Evolutionary conservation across 2,888 invertebrate species (phyloP).

Genomic region (Lypha dubia): DNA sequence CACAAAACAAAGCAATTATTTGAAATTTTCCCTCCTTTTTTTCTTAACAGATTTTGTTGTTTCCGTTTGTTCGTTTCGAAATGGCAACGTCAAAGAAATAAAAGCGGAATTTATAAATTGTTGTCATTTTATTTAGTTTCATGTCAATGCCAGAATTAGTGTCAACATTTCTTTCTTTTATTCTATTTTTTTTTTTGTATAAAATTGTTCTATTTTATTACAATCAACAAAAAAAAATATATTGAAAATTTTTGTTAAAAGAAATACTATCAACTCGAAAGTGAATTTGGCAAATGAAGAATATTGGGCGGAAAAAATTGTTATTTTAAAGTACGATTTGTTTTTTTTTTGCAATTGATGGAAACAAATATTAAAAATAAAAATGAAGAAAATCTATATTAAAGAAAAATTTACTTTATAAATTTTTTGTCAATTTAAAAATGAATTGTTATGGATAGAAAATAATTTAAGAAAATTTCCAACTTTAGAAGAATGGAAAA

Average conservation of each 20-base stretch:
- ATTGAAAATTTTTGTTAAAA: too few relatives aligned
- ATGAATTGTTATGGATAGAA: too few relatives aligned
- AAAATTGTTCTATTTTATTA: not conserved
- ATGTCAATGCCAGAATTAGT: constrained; percentile 45
- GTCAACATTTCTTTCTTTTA: too few relatives aligned
- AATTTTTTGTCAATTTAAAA: too few relatives aligned
- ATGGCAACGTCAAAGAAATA: not conserved
- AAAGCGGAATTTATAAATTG: constrained; percentile 33
- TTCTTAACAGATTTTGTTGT: not conserved
- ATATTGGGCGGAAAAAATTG: too few relatives aligned
- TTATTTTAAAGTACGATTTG: too few relatives aligned
- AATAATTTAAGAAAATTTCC: too few relatives aligned
- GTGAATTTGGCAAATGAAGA: not conserved
- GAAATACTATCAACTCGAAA: not conserved
- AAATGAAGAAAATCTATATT: too few relatives aligned
- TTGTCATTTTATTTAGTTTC: constrained; percentile 39
- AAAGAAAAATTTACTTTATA: too few relatives aligned
- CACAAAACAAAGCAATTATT: constrained; percentile 51
- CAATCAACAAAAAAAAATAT: not conserved
- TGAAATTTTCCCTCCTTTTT: constrained; percentile 9
- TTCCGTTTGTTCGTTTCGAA: not conserved
- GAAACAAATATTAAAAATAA: too few relatives aligned
- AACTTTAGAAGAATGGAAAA: too few relatives aligned
- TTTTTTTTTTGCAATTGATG: too few relatives aligned
- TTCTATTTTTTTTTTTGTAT: constrained; percentile 3